Evolutionary conservation across 2,113 vertebrate genomes (phyloP).

Genomic region (Hypocryptadius cinnamomeus): DNA sequence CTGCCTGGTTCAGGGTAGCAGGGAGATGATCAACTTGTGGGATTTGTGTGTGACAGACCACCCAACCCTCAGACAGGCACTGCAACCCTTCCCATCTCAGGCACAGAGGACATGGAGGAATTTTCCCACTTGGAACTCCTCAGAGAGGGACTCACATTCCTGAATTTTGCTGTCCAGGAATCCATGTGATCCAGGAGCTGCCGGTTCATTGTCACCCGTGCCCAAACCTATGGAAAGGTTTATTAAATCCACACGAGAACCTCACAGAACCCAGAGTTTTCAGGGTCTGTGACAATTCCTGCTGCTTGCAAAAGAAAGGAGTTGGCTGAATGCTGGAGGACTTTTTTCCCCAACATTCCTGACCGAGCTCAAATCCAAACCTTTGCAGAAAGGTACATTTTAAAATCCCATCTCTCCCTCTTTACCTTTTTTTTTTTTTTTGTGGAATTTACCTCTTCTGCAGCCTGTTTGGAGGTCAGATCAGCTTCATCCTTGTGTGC

Average conservation of each 20-base stretch:
- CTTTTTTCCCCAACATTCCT: background rate
- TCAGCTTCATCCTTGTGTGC: constrained; percentile 94
- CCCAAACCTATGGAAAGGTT: constrained; percentile 81
- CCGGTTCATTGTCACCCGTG: constrained; percentile 85
- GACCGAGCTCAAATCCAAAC: background rate
- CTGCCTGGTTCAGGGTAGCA: background rate
- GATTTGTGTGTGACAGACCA: background rate
- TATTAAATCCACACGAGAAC: background rate
- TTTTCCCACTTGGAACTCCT: no score
- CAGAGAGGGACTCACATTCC: constrained; percentile 78
- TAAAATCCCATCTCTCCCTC: background rate
- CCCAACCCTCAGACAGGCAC: background rate
- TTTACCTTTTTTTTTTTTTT: background rate
- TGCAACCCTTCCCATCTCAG: background rate
- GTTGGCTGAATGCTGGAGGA: background rate
- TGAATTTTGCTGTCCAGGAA: constrained; percentile 91
- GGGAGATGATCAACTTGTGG: background rate
- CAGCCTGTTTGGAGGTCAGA: constrained; percentile 90
- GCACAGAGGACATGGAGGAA: rapidly evolving
- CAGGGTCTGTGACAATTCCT: background rate
- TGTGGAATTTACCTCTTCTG: constrained; percentile 80
- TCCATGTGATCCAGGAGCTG: constrained; percentile 84
- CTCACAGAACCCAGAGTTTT: background rate
- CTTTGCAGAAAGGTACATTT: background rate
- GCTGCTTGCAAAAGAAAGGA: background rate